Conservation (phyloP, 2,888 invertebrate species). For the Lasioglossum oenotherae region DNA sequence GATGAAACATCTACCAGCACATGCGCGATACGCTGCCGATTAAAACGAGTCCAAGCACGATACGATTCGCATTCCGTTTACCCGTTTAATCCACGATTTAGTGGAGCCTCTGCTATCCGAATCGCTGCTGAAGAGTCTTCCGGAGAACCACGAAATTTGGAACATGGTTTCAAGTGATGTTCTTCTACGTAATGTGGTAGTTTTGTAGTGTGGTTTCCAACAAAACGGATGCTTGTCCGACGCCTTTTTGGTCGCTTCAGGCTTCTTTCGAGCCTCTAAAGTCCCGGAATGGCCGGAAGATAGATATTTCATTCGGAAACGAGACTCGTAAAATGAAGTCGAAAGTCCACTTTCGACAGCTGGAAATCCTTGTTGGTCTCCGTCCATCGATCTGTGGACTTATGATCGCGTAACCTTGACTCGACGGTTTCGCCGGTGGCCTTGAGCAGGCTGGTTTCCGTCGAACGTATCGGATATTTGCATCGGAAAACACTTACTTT, state of each 20-base stretch:
- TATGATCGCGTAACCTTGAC: slow-evolving; percentile 48
- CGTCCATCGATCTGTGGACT: slow-evolving; percentile 19
- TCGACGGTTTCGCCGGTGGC: slow-evolving; percentile 31
- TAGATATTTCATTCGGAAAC: not conserved
- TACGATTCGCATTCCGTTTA: not conserved
- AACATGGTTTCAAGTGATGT: no score
- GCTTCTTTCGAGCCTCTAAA: not conserved
- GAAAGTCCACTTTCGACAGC: slow-evolving; percentile 44
- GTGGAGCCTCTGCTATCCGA: no score
- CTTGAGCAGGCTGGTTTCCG: slow-evolving; percentile 28
- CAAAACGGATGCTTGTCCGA: not conserved
- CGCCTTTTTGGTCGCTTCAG: not conserved
- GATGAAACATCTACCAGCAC: not conserved
- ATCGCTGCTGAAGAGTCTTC: no score
- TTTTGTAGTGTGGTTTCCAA: no score
- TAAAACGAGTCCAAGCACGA: not conserved
- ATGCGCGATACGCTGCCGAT: not conserved
- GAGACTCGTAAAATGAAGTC: slow-evolving; percentile 13
- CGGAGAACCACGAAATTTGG: no score
- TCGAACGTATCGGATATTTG: slow-evolving; percentile 40
- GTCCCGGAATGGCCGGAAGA: not conserved
- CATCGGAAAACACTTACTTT: slow-evolving; percentile 40
- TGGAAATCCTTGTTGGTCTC: slow-evolving; percentile 37
- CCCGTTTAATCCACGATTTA: no score
- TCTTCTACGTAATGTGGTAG: no score